Percentiles rank a stretch among this genome's conserved stretches.
These are phyloP conservation scores for Nettapus auritus DNA, from an alignment of 2,113 vertebrate species.

Conservation along the genomic window DNA sequence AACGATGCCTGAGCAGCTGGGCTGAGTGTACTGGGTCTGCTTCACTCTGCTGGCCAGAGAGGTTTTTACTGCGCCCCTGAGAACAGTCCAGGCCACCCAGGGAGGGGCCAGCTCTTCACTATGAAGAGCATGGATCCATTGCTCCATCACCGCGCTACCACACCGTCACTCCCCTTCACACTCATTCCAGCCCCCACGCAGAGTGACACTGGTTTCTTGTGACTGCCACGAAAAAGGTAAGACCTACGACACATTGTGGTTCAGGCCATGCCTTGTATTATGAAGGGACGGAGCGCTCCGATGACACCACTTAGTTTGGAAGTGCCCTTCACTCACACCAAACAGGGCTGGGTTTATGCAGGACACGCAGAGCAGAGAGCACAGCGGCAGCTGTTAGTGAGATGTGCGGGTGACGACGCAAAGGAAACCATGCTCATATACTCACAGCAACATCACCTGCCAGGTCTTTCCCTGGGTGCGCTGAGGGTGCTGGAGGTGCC, in stretches of 20 bases:
- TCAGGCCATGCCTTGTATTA: not conserved
- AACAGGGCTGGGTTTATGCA: not conserved
- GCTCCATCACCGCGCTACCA: rapidly evolving
- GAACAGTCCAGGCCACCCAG: not conserved
- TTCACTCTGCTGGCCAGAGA: not conserved
- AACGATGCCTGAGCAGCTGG: not conserved
- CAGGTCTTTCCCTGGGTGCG: not conserved
- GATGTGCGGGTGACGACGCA: not conserved
- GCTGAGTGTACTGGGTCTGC: not conserved
- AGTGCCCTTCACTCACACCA: not conserved
- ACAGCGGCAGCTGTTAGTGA: not conserved
- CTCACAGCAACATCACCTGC: slow-evolving; percentile 13
- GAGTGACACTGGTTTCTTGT: not conserved
- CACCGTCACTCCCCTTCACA: not conserved
- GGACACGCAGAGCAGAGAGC: not conserved
- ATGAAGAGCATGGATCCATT: not conserved
- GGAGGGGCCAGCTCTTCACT: not conserved
- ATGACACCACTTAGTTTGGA: not conserved
- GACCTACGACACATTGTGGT: not conserved
- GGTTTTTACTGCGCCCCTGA: not conserved
- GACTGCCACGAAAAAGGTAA: not conserved
- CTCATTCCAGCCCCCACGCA: not conserved
- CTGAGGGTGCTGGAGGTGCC: not conserved
- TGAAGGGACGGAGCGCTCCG: not conserved
- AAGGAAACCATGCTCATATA: not conserved